These are phyloP conservation scores for Drosophila quadrilineata DNA, from an alignment of 1,140 invertebrate species.

Conservation along the genomic window DNA sequence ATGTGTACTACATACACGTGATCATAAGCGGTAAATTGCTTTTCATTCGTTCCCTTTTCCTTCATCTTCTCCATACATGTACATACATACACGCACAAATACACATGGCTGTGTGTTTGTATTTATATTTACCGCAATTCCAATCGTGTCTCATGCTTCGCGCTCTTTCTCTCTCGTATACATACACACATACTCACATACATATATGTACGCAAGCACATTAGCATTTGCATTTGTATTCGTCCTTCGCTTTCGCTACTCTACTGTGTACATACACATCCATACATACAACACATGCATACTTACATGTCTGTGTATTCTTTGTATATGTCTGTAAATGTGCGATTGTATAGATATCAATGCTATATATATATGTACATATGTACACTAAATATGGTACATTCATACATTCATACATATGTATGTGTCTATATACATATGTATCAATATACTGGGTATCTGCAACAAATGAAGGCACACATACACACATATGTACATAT, in stretches of 20 bases:
- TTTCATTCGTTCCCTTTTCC: too few species aligned
- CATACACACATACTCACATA: background rate
- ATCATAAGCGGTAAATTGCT: too few species aligned
- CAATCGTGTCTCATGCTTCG: too few species aligned
- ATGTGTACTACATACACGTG: background rate
- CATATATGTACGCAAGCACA: too few species aligned
- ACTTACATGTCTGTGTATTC: background rate
- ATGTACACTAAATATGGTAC: too few species aligned
- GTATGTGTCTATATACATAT: background rate
- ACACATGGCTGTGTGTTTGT: too few species aligned
- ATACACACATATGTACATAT: too few species aligned
- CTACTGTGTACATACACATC: constrained; percentile 12
- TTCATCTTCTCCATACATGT: constrained; percentile 9
- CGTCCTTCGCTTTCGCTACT: constrained; percentile 14
- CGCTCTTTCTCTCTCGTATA: background rate
- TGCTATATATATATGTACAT: background rate
- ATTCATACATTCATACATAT: too few species aligned
- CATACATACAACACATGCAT: constrained; percentile 31
- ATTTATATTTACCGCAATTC: too few species aligned
- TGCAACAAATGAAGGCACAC: too few species aligned
- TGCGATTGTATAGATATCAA: constrained; percentile 27
- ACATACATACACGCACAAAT: too few species aligned
- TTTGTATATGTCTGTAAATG: constrained; percentile 25
- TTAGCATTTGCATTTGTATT: background rate
- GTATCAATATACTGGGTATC: too few species aligned